Percentiles rank a stretch among this genome's conserved stretches.
Evolutionary conservation across 2,888 invertebrate species (phyloP).

Genomic region (Eupeodes luniger): DNA sequence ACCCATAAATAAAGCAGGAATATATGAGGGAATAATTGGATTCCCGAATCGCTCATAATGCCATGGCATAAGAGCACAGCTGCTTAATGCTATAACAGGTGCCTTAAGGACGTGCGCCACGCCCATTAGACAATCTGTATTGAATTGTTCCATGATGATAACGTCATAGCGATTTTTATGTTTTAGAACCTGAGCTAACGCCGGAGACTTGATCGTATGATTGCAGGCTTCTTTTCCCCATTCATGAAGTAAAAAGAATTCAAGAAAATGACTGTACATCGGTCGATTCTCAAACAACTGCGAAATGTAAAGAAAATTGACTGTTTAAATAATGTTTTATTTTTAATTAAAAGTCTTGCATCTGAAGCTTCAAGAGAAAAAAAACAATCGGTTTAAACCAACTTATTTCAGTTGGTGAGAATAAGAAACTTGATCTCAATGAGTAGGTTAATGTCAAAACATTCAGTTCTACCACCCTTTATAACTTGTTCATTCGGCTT

Average conservation of each 20-base stretch:
- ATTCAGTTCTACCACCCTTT: background rate
- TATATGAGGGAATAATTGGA: constrained; percentile 86
- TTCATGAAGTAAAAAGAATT: constrained; percentile 82
- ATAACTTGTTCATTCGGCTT: background rate
- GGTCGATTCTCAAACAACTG: constrained; percentile 81
- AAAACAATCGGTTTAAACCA: too few species aligned
- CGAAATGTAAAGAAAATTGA: background rate
- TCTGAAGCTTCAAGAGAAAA: too few species aligned
- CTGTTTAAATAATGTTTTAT: background rate
- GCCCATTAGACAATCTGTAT: constrained; percentile 89
- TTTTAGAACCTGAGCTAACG: constrained; percentile 82
- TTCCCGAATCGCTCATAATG: constrained; percentile 86
- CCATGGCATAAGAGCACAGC: constrained; percentile 88
- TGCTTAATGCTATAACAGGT: constrained; percentile 85
- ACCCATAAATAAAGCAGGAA: constrained; percentile 85
- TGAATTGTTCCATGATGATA: constrained; percentile 89
- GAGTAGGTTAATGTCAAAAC: background rate
- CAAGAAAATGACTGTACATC: constrained; percentile 81
- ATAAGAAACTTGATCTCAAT: background rate
- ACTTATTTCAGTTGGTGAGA: too few species aligned
- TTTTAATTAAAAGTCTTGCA: too few species aligned
- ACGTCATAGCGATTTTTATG: constrained; percentile 87
- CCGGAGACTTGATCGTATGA: constrained; percentile 81
- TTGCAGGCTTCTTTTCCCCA: constrained; percentile 83
- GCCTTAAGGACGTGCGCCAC: constrained; percentile 87